Evolutionary conservation across 2,113 vertebrate genomes (phyloP).

Genomic region (Myotis davidii): DNA sequence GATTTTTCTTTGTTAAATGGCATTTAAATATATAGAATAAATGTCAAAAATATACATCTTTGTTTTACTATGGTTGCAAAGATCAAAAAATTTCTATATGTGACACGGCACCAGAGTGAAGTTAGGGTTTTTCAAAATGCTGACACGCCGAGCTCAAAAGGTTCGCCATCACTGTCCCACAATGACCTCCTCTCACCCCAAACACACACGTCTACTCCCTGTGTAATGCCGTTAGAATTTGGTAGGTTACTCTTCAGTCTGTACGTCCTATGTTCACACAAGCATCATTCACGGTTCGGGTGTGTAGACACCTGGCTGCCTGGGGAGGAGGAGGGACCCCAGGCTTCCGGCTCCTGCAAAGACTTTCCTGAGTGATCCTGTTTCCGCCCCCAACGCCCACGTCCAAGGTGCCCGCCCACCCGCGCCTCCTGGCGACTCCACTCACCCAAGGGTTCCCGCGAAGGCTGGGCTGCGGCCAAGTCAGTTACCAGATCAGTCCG

Average conservation of each 20-base stretch:
- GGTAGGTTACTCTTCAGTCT: neutral
- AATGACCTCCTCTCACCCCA: neutral
- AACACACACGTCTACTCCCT: neutral
- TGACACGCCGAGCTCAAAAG: too few species aligned
- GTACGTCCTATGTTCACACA: neutral
- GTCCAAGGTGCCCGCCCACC: neutral
- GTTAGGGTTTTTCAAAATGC: too few species aligned
- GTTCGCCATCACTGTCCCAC: neutral
- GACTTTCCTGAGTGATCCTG: neutral
- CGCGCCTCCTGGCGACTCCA: neutral
- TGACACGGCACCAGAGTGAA: too few species aligned
- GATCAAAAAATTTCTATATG: too few species aligned
- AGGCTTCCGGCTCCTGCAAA: too few species aligned
- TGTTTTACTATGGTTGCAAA: too few species aligned
- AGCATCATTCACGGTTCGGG: neutral
- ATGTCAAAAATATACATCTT: too few species aligned
- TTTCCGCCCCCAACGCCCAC: too few species aligned
- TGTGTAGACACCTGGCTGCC: neutral
- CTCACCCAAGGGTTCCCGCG: neutral
- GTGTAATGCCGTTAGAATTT: neutral
- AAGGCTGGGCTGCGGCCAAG: neutral
- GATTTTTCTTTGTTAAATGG: too few species aligned
- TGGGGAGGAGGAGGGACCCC: neutral
- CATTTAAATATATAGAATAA: too few species aligned
- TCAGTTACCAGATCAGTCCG: neutral